A percentile compares a stretch with the other conserved stretches of the same genome.
These are phyloP conservation scores for Oriolus oriolus DNA, from an alignment of 2,113 vertebrate genomes.

Conservation along the genomic window DNA sequence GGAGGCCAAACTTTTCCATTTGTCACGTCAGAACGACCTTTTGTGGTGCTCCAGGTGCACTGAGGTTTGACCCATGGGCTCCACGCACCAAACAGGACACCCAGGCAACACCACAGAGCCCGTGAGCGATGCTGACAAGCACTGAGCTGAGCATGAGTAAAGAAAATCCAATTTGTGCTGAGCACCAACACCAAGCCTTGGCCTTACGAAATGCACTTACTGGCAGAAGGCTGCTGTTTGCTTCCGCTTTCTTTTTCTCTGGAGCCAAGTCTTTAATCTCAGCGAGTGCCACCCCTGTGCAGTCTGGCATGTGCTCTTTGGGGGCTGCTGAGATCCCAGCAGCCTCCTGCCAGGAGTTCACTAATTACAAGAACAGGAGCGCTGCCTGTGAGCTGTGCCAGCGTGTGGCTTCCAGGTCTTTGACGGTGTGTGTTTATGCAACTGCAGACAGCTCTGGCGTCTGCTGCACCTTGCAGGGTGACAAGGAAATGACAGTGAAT, in stretches of 20 bases:
- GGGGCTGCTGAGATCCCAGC: slow-evolving; percentile 2
- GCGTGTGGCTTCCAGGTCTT: neutral
- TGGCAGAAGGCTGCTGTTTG: slow-evolving; percentile 1
- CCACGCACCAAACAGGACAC: neutral
- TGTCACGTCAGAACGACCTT: neutral
- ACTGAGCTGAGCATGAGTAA: neutral
- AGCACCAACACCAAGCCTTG: neutral
- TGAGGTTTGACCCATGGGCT: neutral
- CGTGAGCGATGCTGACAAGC: accelerated
- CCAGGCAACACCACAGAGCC: neutral
- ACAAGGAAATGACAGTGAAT: neutral
- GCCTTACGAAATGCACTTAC: neutral
- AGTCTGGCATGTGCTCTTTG: neutral
- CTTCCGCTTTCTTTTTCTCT: neutral
- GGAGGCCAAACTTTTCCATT: neutral
- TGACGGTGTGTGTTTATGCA: slow-evolving; percentile 41
- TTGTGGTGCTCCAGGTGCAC: neutral
- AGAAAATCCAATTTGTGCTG: neutral
- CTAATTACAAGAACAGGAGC: slow-evolving; percentile 41
- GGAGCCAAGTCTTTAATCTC: neutral
- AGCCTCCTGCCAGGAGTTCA: slow-evolving; percentile 20
- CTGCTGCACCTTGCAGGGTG: neutral
- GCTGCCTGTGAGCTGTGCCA: neutral
- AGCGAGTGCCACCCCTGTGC: neutral
- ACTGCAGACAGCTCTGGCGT: neutral